These are phyloP conservation scores for Physocephala rufipes DNA, from an alignment of 2,888 invertebrate species.

Conservation along the genomic window DNA sequence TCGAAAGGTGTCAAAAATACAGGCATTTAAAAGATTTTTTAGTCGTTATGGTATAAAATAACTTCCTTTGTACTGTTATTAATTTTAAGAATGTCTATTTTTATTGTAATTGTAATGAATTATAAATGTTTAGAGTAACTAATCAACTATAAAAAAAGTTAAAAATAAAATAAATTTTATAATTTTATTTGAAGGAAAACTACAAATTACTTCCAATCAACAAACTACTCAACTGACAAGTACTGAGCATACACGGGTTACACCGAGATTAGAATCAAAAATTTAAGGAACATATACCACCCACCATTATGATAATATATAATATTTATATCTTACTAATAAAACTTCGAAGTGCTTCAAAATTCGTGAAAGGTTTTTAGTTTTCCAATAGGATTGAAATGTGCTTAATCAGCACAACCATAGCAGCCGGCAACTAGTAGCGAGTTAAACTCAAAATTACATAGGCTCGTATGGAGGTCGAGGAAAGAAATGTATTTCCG, in stretches of 20 bases:
- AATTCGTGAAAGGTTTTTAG: too few species aligned
- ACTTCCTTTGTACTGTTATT: slow-evolving; percentile 39
- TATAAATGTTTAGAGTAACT: slow-evolving; percentile 1
- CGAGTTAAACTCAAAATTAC: too few species aligned
- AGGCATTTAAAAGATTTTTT: slow-evolving; percentile 46
- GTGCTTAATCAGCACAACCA: too few species aligned
- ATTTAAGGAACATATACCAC: background rate
- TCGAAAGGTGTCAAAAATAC: slow-evolving; percentile 15
- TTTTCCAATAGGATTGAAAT: too few species aligned
- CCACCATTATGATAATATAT: too few species aligned
- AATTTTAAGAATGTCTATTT: slow-evolving; percentile 31
- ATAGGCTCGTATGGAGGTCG: too few species aligned
- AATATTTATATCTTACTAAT: too few species aligned
- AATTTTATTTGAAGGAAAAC: slow-evolving; percentile 22
- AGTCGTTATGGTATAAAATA: slow-evolving; percentile 15
- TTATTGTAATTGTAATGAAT: slow-evolving; percentile 29
- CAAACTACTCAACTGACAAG: slow-evolving; percentile 50
- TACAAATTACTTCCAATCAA: slow-evolving; percentile 34
- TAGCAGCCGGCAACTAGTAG: too few species aligned
- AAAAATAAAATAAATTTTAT: slow-evolving; percentile 37
- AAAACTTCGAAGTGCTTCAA: too few species aligned
- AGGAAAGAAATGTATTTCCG: too few species aligned
- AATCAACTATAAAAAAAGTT: slow-evolving; percentile 28
- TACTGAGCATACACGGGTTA: slow-evolving; percentile 60
- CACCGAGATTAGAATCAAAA: slow-evolving; percentile 36